Base-by-base conservation (phyloP, 2,797 vertebrate species). In the Danio aesculapii region DNA sequence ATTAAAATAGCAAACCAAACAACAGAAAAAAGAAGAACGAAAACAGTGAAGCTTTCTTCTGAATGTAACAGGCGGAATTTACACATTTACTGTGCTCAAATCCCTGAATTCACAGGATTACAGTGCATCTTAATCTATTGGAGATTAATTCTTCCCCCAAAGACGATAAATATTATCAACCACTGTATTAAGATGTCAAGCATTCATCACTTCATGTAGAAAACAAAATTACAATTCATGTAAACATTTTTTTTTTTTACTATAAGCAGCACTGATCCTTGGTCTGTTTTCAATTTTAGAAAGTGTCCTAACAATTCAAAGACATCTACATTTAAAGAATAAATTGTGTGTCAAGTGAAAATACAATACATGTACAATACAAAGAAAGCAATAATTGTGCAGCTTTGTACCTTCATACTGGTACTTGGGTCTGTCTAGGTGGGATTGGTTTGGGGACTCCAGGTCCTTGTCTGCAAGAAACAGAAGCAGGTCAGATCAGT, bases 361-460 rank as follows among this genome's bases (percentile, higher is more conserved):
- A 62, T 52, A 50, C 43, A 77, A 69, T 61, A 59, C 12, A 57
- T 30, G 30, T 30, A 30, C 30, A 30, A 30, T 30, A 30, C 30
- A 30, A 30, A 30, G 19, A 21, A 44, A 61, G 2, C 21, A 21
- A 49, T 7, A 59, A 16, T 19, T 59, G 50, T 58, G 43, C 19
- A 63, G 63, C 9, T 11, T 66, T 52, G 7, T n/a, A 2, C 13
- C 14, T 53, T 68, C n/a, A 41, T n/a, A 82, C 77, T 74, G 61
- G 57, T 55, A 55, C 59, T 55, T 63, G 49, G 0, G 53, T 11
- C 3, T 82, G 13, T 52, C 0, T 87, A 0, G 86, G 5, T 46
- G 87, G 89, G 75, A 95, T 92, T 52, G 93, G 87, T 88, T 1
- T 91, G 6, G 94, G 94, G 5, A 91, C 90, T 39, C 94, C 94